phyloP scores from a whole-genome alignment of 2,113 vertebrate species.

The Heterochromis multidens region DNA sequence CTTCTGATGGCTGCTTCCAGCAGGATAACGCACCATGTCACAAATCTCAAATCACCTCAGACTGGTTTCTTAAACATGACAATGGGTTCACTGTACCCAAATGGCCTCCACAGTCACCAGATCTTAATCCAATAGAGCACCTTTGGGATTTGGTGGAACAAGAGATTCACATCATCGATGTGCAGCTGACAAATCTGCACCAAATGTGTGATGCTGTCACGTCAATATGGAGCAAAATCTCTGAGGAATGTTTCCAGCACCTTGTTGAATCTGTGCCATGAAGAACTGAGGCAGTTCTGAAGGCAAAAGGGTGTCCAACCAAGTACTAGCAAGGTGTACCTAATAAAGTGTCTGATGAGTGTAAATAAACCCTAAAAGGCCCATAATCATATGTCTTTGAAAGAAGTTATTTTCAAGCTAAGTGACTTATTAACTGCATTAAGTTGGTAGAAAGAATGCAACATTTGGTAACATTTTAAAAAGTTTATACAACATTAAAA shows the following conservation, averaged over 20 bases:
- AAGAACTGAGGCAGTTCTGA: background rate
- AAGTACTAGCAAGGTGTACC: no score
- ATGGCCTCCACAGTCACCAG: background rate
- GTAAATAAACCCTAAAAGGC: background rate
- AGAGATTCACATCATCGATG: background rate
- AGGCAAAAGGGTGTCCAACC: background rate
- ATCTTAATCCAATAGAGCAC: background rate
- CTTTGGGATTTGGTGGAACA: background rate
- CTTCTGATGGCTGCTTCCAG: no score
- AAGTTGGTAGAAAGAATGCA: background rate
- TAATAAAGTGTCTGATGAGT: background rate
- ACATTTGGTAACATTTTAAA: background rate
- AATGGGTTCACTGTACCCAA: no score
- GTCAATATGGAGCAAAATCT: background rate
- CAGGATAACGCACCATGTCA: background rate
- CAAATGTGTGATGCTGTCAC: background rate
- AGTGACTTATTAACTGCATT: background rate
- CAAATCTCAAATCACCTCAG: background rate
- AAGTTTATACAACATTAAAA: no score
- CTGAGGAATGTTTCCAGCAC: background rate
- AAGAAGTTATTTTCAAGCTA: fast-evolving
- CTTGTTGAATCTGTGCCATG: background rate
- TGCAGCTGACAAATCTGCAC: background rate
- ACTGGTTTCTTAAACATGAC: background rate
- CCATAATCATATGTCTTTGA: background rate